Base-by-base conservation (phyloP, 1,140 invertebrate genomes). In the Monomorium pharaonis region DNA sequence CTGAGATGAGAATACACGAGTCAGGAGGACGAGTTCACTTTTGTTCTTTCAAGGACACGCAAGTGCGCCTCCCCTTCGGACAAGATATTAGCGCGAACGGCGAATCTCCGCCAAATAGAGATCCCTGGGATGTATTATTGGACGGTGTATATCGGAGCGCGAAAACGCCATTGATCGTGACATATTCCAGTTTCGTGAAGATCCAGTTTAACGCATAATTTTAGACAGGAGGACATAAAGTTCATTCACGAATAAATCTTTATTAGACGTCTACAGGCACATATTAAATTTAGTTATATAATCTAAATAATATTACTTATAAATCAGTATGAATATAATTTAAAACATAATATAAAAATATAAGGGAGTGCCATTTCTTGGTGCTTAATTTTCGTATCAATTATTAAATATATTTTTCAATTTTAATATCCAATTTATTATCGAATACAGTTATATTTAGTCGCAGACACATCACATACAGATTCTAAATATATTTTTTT, bases 121-220 rank as follows among this genome's bases (percentile, higher is more conserved):
- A 72, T 83, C 14, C 18, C 24, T 18, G 24, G n/a, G 27, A 3
- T 21, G 1, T 83, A 83, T 83, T 83, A 83, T 83, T 74, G 67
- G 51, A 83, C 18, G 54, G 9, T 58, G n/a, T 12, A 83, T 51
- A 33, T 72, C 27, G 12, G 21, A 72, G 12, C 14, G 7, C n/a
- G 37, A 58, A 58, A 14, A 21, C 63, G 18, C 33, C 65, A 83
- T 83, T 74, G 78, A 83, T 83, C 78, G 78, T 33, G 78, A 10
- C 49, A 12, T 72, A 81, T 83, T 83, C 60, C 54, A 21, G 54
- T 37, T 72, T 47, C 30, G 24, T 72, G 2, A 49, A 44, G 37
- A 58, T 83, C 51, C 37, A 74, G 37, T 83, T 58, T 60, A 4
- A 72, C 18, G 37, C 54, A 44, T 51, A 80, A 69, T 51, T 72